Percentiles rank a stretch among this genome's conserved stretches.
These are phyloP conservation scores for Protomyctophum bolini DNA, from an alignment of 2,113 vertebrate genomes.

Conservation along the genomic window DNA sequence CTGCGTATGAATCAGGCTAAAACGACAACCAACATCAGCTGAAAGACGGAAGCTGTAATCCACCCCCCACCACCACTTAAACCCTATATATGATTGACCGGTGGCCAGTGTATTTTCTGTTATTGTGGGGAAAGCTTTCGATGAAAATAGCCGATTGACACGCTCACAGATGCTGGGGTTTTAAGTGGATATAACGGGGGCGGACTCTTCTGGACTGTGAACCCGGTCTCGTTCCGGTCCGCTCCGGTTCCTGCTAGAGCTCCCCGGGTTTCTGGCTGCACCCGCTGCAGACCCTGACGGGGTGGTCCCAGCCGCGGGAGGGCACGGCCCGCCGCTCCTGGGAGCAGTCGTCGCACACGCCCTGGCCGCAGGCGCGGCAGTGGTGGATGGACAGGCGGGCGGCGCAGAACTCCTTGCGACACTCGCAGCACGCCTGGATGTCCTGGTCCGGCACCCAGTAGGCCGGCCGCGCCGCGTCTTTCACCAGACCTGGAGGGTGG, in stretches of 20 bases:
- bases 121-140: not conserved
- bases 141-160: not conserved
- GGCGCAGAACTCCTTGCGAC: slow-evolving; percentile 89
- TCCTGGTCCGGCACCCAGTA: slow-evolving; percentile 99
- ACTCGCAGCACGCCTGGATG: slow-evolving; percentile 89
- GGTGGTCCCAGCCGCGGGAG: slow-evolving; percentile 97
- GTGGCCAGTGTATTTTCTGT: too few relatives aligned
- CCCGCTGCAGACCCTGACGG: slow-evolving; percentile 91
- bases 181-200: too few relatives aligned
- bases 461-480: slow-evolving; percentile 92
- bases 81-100: too few relatives aligned
- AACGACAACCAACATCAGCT: not conserved
- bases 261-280: slow-evolving; percentile 96
- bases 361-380: slow-evolving; percentile 96
- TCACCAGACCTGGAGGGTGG: slow-evolving; percentile 85
- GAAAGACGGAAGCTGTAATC: not conserved
- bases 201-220: not conserved
- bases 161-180: not conserved
- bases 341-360: slow-evolving; percentile 94
- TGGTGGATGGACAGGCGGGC: slow-evolving; percentile 94
- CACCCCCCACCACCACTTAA: not conserved
- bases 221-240: too few relatives aligned
- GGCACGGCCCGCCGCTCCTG: slow-evolving; percentile 90
- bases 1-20: not conserved
- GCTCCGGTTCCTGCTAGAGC: slow-evolving; percentile 82